Conservation (phyloP, 2,797 vertebrate species). For the Lycodopsis pacificus region DNA sequence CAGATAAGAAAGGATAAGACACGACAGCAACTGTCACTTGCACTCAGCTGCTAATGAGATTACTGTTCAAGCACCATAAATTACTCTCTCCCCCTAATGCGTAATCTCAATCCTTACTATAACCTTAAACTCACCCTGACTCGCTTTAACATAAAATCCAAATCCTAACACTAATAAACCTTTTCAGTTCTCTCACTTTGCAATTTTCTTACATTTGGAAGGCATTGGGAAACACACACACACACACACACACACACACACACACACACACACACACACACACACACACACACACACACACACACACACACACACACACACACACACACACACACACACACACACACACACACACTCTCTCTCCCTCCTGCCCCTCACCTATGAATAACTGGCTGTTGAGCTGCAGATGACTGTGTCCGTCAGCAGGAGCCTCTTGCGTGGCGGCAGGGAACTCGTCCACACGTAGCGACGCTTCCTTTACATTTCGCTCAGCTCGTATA, state of each 20-base stretch:
- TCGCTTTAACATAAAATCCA: not conserved
- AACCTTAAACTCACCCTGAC: not conserved
- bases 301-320: not conserved
- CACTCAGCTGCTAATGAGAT: slow-evolving; percentile 28
- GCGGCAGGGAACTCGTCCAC: slow-evolving; percentile 86
- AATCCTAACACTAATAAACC: not conserved
- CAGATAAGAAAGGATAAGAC: slow-evolving; percentile 20
- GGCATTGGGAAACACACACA: not conserved
- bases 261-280: no score
- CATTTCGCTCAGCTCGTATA: slow-evolving; percentile 91
- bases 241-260: not conserved
- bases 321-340: not conserved
- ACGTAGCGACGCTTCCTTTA: slow-evolving; percentile 91
- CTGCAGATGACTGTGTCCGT: slow-evolving; percentile 93
- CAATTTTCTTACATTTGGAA: slow-evolving; percentile 1
- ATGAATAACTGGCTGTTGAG: slow-evolving; percentile 98
- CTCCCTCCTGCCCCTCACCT: slow-evolving; percentile 81
- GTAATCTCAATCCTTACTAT: slow-evolving; percentile 8
- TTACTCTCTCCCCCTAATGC: not conserved
- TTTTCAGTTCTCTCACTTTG: slow-evolving; percentile 4
- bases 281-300: not conserved
- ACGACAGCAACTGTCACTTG: slow-evolving; percentile 21
- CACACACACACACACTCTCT: not conserved
- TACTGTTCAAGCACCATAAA: slow-evolving; percentile 15
- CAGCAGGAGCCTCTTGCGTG: slow-evolving; percentile 83